phyloP scores from a whole-genome alignment of 2,888 invertebrate genomes.

The Mythimna pallens region DNA sequence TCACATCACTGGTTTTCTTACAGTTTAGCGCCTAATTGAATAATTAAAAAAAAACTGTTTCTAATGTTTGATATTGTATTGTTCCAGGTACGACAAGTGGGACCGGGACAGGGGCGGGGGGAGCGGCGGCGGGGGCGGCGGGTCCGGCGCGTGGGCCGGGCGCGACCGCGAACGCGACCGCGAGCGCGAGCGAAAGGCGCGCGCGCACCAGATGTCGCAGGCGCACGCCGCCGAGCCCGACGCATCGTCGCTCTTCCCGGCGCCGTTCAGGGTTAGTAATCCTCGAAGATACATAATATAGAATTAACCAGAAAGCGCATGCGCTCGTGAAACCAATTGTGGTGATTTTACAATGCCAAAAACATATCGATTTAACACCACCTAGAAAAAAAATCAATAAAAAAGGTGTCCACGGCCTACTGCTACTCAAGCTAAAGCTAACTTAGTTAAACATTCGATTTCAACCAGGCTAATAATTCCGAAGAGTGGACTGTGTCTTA shows the following conservation, averaged over 20 bases:
- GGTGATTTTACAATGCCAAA: neutral
- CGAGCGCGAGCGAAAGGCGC: constrained; percentile 94
- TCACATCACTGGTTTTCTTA: no score
- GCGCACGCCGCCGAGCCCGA: constrained; percentile 91
- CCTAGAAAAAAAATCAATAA: neutral
- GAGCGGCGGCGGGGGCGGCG: constrained; percentile 77
- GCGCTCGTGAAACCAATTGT: neutral
- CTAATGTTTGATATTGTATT: constrained; percentile 50
- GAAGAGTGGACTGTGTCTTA: no score
- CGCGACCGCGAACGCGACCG: constrained; percentile 94
- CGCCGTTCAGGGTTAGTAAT: constrained; percentile 92
- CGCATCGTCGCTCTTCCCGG: constrained; percentile 92
- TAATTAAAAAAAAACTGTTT: neutral
- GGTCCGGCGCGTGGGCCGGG: constrained; percentile 77
- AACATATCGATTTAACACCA: neutral
- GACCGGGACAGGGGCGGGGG: constrained; percentile 86
- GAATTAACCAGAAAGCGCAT: neutral
- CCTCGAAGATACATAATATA: constrained; percentile 12
- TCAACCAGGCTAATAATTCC: no score
- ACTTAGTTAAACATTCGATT: no score
- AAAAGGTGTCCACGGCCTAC: no score
- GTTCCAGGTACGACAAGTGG: constrained; percentile 89
- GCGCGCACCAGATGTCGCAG: constrained; percentile 93
- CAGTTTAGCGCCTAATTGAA: no score
- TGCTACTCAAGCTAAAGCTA: no score